Evolutionary conservation across 2,113 vertebrate genomes (phyloP).

Genomic region (Pelecanus crispus): DNA sequence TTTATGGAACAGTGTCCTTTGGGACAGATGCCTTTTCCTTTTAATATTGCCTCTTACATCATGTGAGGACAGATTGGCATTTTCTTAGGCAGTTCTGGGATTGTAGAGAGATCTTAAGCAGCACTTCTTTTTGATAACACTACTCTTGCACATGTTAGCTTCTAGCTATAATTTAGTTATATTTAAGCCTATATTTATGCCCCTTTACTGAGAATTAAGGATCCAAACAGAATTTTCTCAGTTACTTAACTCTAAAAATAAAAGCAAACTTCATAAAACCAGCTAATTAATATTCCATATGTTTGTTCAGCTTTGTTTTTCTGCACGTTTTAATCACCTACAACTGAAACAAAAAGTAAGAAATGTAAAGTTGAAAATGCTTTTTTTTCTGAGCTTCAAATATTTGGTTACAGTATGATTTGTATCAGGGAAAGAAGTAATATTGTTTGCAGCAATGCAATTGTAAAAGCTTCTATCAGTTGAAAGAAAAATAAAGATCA

Average conservation of each 20-base stretch:
- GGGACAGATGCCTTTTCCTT: conserved; percentile 16
- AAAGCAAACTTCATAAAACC: not conserved
- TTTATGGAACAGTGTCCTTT: not conserved
- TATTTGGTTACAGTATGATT: not conserved
- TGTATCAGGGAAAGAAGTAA: not conserved
- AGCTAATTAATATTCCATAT: not conserved
- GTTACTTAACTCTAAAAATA: not conserved
- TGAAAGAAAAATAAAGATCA: conserved; percentile 36
- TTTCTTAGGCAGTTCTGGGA: conserved; percentile 11
- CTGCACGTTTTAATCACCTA: not conserved
- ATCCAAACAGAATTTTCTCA: not conserved
- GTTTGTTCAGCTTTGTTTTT: not conserved
- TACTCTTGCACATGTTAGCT: not conserved
- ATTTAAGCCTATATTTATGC: conserved; percentile 9
- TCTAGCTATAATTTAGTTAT: conserved; percentile 21
- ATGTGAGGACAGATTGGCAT: conserved; percentile 7
- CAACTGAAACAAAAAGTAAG: not conserved
- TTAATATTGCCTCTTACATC: conserved; percentile 19
- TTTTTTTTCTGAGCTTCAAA: not conserved
- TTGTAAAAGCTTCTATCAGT: conserved; percentile 20
- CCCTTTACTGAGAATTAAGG: not conserved
- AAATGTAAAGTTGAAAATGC: not conserved
- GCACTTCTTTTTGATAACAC: conserved; percentile 5
- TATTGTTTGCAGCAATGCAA: not conserved
- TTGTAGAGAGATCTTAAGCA: not conserved